Percentiles rank a stretch among this genome's conserved stretches.
phyloP scores from a whole-genome alignment of 2,113 vertebrate genomes.

The Trachemys scripta region DNA sequence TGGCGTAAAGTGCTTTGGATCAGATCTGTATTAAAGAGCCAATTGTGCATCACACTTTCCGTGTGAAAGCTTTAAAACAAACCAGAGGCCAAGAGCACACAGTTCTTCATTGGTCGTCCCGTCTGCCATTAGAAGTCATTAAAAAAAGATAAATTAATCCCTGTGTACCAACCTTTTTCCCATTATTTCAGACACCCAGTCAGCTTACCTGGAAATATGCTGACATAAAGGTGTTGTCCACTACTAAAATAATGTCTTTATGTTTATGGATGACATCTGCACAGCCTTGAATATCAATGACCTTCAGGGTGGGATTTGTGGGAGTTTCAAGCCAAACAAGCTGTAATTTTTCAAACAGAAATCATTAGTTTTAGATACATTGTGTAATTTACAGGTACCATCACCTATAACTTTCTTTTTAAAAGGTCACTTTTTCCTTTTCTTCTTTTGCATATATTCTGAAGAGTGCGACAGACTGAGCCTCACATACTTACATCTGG shows the following conservation, averaged over 20 bases:
- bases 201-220: conserved; percentile 93
- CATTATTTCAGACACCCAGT: background rate
- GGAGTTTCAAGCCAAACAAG: conserved; percentile 95
- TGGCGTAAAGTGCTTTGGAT: background rate
- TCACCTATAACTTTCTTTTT: background rate
- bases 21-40: background rate
- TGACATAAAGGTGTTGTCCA: conserved; percentile 98
- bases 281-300: conserved; percentile 90
- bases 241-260: conserved; percentile 87
- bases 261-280: conserved; percentile 81
- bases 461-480: background rate
- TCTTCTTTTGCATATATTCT: background rate
- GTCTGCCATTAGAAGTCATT: background rate
- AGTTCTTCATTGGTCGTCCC: background rate
- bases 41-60: background rate
- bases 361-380: background rate
- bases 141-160: background rate
- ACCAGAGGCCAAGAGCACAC: background rate
- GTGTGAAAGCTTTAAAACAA: background rate
- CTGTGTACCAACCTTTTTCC: background rate
- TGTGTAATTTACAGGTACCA: background rate
- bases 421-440: background rate
- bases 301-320: conserved; percentile 92
- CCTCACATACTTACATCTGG: background rate
- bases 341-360: conserved; percentile 72